phyloP scores from a whole-genome alignment of 2,113 vertebrate genomes.

The Vidua chalybeata region DNA sequence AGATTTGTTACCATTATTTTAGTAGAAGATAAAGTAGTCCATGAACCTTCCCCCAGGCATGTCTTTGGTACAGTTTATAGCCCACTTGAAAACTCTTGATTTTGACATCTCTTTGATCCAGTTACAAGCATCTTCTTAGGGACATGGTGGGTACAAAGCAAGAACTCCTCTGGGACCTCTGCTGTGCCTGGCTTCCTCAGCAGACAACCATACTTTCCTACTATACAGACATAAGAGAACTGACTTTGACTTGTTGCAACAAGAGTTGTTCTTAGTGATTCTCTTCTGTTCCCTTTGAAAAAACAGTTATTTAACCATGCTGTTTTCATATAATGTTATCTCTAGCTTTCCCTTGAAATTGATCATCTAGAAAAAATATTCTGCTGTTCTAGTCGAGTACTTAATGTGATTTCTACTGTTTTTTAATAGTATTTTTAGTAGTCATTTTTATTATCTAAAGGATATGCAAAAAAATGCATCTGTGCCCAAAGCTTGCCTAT shows the following conservation, averaged over 20 bases:
- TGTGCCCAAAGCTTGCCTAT: neutral
- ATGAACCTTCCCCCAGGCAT: neutral
- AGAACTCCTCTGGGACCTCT: neutral
- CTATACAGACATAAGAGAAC: neutral
- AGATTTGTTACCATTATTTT: neutral
- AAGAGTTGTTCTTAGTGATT: neutral
- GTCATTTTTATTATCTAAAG: neutral
- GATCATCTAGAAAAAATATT: neutral
- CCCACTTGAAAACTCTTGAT: constrained; percentile 1
- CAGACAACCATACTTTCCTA: neutral
- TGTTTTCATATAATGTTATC: neutral
- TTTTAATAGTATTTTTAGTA: neutral
- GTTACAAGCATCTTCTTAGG: neutral
- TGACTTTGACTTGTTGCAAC: neutral
- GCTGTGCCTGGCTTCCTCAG: neutral
- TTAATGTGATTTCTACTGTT: neutral
- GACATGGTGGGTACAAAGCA: neutral
- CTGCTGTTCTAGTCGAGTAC: neutral
- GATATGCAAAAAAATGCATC: neutral
- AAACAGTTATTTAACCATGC: neutral
- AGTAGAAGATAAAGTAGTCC: constrained; percentile 2
- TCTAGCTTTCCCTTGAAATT: neutral
- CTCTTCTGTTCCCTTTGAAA: neutral
- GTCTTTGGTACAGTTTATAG: neutral
- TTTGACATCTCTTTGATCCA: neutral